phyloP scores from a whole-genome alignment of 2,113 vertebrate genomes.

The Notechis scutatus region DNA sequence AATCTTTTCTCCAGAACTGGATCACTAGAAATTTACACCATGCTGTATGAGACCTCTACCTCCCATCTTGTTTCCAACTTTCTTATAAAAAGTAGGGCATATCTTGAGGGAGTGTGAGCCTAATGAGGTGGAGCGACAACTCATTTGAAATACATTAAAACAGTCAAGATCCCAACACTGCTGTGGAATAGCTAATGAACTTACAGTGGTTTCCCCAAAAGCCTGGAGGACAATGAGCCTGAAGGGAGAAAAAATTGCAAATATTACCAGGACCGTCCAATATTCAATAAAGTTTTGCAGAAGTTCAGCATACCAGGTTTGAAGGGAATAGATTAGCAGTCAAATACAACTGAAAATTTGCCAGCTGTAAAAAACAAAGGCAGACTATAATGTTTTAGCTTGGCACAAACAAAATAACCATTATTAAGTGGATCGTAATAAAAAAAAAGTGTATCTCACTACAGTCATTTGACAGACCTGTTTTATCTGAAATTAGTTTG shows the following conservation, averaged over 20 bases:
- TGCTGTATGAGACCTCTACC: slow-evolving; percentile 40
- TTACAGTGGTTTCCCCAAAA: slow-evolving; percentile 38
- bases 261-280: slow-evolving; percentile 33
- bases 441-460: slow-evolving; percentile 5
- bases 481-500: slow-evolving; percentile 3
- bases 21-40: slow-evolving; percentile 49
- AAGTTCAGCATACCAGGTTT: slow-evolving; percentile 31
- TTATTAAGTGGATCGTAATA: slow-evolving; percentile 4
- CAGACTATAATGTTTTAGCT: slow-evolving; percentile 29
- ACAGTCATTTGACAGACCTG: slow-evolving; percentile 4
- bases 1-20: slow-evolving; percentile 48
- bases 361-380: slow-evolving; percentile 56
- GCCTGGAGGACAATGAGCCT: slow-evolving; percentile 40
- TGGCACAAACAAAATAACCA: slow-evolving; percentile 23
- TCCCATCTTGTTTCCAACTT: not conserved
- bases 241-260: slow-evolving; percentile 41
- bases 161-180: slow-evolving; percentile 39
- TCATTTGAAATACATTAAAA: slow-evolving; percentile 70
- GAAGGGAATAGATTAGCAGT: slow-evolving; percentile 31
- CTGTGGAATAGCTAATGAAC: slow-evolving; percentile 35
- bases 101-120: slow-evolving; percentile 58
- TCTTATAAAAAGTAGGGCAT: slow-evolving; percentile 55
- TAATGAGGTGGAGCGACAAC: slow-evolving; percentile 68
- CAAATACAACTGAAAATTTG: slow-evolving; percentile 41
- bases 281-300: slow-evolving; percentile 41